These are phyloP conservation scores for Lepidocolaptes lacrymiger DNA, from an alignment of 2,797 vertebrate species.

Conservation along the genomic window DNA sequence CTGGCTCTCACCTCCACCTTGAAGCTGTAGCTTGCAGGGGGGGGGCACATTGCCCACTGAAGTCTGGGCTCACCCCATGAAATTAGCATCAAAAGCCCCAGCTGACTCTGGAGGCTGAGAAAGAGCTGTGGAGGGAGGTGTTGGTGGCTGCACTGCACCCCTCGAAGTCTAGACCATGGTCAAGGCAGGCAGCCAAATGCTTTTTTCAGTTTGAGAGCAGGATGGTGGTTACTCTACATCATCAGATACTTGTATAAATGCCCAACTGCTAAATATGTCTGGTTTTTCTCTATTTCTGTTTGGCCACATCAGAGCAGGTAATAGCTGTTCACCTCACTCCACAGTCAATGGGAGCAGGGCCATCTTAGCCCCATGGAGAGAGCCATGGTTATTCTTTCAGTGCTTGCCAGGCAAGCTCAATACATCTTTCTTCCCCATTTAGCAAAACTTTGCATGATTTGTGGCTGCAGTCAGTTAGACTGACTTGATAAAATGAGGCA, in stretches of 20 bases:
- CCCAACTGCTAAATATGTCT: not conserved
- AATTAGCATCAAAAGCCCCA: not conserved
- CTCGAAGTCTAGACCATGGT: not conserved
- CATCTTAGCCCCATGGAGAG: not conserved
- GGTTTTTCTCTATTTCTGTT: not conserved
- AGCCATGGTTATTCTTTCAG: not conserved
- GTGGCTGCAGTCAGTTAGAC: not conserved
- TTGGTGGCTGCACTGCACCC: not conserved
- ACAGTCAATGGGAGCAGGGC: not conserved
- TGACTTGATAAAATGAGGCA: not conserved
- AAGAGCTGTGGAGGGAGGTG: not conserved
- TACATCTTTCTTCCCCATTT: not conserved
- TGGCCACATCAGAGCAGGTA: not conserved
- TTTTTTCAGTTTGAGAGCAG: not conserved
- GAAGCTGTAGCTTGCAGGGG: not conserved
- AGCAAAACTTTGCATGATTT: not conserved
- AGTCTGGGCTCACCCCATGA: not conserved
- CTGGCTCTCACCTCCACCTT: not conserved
- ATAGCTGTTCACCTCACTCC: not conserved
- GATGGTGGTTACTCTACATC: not conserved
- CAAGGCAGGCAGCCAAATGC: not conserved
- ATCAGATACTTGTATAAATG: not conserved
- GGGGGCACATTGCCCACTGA: not conserved
- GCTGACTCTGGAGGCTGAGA: not conserved
- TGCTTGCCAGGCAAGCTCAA: not conserved